These are phyloP conservation scores for Thermophis baileyi DNA, from an alignment of 2,113 vertebrate species.

Conservation along the genomic window DNA sequence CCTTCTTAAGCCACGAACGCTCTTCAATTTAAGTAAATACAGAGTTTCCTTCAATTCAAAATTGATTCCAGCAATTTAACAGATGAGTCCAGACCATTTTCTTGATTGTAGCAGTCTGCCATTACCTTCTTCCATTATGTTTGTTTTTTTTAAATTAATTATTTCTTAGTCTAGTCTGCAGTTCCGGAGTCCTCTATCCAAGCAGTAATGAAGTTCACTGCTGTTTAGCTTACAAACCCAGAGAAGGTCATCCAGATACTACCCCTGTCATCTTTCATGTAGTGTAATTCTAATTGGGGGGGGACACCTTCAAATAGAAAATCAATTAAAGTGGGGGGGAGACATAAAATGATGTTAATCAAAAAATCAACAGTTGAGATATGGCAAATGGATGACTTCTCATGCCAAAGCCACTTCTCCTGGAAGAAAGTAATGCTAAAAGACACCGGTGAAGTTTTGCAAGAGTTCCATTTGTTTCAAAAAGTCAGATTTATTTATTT, in stretches of 20 bases:
- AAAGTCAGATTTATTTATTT: not conserved
- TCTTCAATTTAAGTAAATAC: not conserved
- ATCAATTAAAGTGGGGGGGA: not conserved
- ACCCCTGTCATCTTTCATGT: not conserved
- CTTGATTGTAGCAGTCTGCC: not conserved
- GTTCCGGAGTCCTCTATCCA: not conserved
- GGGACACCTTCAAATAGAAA: not conserved
- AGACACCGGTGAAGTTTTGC: not conserved
- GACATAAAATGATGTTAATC: not conserved
- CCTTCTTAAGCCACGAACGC: not conserved
- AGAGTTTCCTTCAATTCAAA: not conserved
- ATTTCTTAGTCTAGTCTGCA: not conserved
- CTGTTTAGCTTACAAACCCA: not conserved
- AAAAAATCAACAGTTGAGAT: not conserved
- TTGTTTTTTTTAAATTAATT: not conserved
- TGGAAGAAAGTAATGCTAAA: not conserved
- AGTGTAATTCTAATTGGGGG: not conserved
- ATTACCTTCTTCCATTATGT: not conserved
- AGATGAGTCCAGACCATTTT: not conserved
- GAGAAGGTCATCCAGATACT: not conserved
- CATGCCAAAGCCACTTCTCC: not conserved
- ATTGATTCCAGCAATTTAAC: not conserved
- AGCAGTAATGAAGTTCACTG: not conserved
- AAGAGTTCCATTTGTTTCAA: not conserved
- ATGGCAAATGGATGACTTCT: not conserved